These are phyloP conservation scores for Mus minutoides DNA, from an alignment of 2,797 vertebrate species.

Conservation along the genomic window DNA sequence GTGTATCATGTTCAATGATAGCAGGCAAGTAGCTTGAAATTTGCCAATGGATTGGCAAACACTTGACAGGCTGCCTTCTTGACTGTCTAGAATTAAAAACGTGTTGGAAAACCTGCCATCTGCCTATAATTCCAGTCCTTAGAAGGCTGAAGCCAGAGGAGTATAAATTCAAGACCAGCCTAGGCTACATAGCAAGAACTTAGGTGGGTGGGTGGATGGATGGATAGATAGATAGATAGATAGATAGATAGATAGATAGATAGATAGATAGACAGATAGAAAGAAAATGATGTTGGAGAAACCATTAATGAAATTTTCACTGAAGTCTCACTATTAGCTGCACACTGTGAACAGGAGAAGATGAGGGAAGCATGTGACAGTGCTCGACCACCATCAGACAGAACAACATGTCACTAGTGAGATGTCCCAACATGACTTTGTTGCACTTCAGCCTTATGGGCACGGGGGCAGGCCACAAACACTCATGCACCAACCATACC, in stretches of 20 bases:
- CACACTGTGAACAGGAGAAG: background rate
- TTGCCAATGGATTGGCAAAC: background rate
- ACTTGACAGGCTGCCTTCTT: background rate
- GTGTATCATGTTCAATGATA: too few species aligned
- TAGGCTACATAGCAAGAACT: background rate
- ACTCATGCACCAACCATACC: background rate
- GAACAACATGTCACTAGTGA: background rate
- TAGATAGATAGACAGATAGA: background rate
- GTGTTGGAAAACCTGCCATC: background rate
- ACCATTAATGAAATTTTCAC: background rate
- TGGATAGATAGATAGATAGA: background rate
- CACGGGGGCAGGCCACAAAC: background rate
- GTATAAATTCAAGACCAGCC: background rate
- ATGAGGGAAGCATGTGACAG: background rate
- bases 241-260: background rate
- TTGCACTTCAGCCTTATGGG: background rate
- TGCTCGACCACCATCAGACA: background rate
- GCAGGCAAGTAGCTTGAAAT: background rate
- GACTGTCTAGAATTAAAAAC: background rate
- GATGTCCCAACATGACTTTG: background rate
- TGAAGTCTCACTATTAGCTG: background rate
- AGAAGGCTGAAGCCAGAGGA: background rate
- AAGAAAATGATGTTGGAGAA: background rate
- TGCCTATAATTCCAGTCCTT: background rate
- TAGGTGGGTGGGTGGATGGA: background rate